Percentiles rank a stretch among this genome's conserved stretches.
These are phyloP conservation scores for Ariolimax columbianus DNA, from an alignment of 2,888 invertebrate species.

Conservation along the genomic window DNA sequence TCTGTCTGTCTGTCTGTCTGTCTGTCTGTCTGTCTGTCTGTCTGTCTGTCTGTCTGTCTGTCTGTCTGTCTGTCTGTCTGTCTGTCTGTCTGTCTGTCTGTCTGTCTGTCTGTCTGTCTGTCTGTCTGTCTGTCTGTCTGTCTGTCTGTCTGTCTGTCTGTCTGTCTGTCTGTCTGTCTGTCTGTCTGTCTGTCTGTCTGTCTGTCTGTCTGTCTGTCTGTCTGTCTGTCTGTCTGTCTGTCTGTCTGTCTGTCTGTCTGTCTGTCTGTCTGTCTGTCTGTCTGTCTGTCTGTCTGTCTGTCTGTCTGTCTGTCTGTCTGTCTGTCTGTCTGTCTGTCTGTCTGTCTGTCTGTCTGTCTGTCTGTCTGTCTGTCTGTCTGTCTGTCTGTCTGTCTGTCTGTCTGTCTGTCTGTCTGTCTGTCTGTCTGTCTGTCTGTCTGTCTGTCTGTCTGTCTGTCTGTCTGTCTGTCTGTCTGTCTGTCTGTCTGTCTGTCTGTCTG, in stretches of 20 bases:
- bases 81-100: slow-evolving; percentile 26
- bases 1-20: not conserved
- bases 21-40: not conserved
- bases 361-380: not conserved
- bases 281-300: slow-evolving; percentile 29
- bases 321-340: not conserved
- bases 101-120: slow-evolving; percentile 24
- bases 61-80: slow-evolving; percentile 11
- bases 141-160: not conserved
- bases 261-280: not conserved
- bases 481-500: not conserved
- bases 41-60: not conserved
- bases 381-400: not conserved
- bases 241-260: not conserved
- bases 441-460: slow-evolving; percentile 23
- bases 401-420: not conserved
- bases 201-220: not conserved
- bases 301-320: slow-evolving; percentile 1
- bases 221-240: not conserved
- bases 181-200: not conserved
- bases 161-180: not conserved
- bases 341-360: not conserved
- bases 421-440: not conserved
- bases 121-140: slow-evolving; percentile 23
- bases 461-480: slow-evolving; percentile 27